Conservation (phyloP, 1,140 invertebrate species). For the Rhynchophorus ferrugineus region DNA sequence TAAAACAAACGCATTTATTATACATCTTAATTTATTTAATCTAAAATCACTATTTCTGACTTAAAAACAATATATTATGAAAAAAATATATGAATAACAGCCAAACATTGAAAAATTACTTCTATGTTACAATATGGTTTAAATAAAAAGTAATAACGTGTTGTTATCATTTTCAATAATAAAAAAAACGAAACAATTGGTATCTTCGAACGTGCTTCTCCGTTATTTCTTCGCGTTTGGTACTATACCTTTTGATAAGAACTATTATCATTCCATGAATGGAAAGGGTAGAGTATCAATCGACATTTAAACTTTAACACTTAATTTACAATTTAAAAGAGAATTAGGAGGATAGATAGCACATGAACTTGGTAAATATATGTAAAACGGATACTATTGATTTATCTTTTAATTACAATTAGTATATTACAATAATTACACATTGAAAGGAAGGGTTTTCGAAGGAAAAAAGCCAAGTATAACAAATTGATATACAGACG, state of each 20-base stretch:
- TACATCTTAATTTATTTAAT: conserved; percentile 28
- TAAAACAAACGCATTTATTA: neutral
- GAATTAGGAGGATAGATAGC: conserved; percentile 4
- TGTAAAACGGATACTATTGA: neutral
- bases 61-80: conserved; percentile 19
- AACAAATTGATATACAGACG: neutral
- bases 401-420: neutral
- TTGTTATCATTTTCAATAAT: conserved; percentile 8
- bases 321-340: conserved; percentile 1
- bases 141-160: conserved; percentile 16
- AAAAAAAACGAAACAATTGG: neutral
- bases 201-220: no score
- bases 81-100: conserved; percentile 36
- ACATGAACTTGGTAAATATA: neutral
- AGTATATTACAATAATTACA: conserved; percentile 7
- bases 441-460: neutral
- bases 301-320: no score
- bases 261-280: no score
- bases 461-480: neutral
- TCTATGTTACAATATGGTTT: conserved; percentile 17
- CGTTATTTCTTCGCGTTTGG: no score
- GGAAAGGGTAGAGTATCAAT: no score
- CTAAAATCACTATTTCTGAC: conserved; percentile 38
- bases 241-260: no score
- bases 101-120: conserved; percentile 36